Percentiles rank a stretch among this genome's conserved stretches.
Conservation (phyloP, 2,113 vertebrate species). For the Platichthys flesus region DNA sequence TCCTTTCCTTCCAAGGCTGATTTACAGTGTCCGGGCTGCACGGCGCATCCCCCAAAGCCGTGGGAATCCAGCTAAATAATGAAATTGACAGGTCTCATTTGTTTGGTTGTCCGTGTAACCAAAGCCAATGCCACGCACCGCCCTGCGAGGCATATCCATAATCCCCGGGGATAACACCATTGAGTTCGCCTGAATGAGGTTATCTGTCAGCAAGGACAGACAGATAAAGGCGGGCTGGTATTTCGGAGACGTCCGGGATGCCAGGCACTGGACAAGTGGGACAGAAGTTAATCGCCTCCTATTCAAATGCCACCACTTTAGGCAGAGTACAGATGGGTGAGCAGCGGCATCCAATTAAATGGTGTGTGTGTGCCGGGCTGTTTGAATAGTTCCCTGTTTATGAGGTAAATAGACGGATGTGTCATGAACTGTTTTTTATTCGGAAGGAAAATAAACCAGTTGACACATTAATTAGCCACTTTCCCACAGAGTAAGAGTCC, state of each 20-base stretch:
- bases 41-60: constrained; percentile 22
- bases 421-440: background rate
- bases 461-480: background rate
- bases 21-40: constrained; percentile 36
- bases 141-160: constrained; percentile 43
- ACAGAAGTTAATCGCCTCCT: constrained; percentile 44
- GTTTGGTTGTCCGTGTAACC: constrained; percentile 54
- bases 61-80: constrained; percentile 47
- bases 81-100: constrained; percentile 64
- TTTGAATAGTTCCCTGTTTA: constrained; percentile 20
- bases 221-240: constrained; percentile 50
- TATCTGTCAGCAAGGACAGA: constrained; percentile 61
- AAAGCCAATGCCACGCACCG: constrained; percentile 41
- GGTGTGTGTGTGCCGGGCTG: constrained; percentile 24
- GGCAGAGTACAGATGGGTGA: constrained; percentile 5
- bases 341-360: constrained; percentile 29
- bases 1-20: constrained; percentile 36
- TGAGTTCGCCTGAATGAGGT: constrained; percentile 54
- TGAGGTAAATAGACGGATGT: background rate
- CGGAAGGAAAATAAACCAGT: background rate
- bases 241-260: constrained; percentile 51
- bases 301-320: constrained; percentile 38
- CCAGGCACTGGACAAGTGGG: constrained; percentile 24
- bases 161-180: constrained; percentile 58
- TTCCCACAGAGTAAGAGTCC: background rate